These are phyloP conservation scores for Drosophila paranaensis DNA, from an alignment of 2,888 invertebrate species.

Conservation along the genomic window DNA sequence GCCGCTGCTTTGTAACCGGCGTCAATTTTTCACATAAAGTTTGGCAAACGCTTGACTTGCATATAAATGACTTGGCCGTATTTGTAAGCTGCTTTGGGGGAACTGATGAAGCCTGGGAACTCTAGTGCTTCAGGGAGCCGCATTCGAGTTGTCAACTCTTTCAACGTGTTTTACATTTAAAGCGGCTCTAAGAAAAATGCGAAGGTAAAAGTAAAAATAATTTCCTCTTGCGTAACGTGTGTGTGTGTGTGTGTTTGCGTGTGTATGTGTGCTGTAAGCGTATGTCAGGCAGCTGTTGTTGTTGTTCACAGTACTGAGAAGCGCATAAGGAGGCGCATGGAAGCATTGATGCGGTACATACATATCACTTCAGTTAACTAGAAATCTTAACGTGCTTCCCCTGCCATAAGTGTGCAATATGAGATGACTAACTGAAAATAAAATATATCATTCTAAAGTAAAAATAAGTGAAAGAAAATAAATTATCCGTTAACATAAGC, in stretches of 20 bases:
- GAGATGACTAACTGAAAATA: not conserved
- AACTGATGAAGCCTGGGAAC: constrained; percentile 29
- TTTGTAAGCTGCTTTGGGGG: constrained; percentile 40
- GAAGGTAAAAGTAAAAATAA: constrained; percentile 59
- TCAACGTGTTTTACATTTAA: constrained; percentile 79
- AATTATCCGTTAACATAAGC: no score
- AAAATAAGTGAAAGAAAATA: no score
- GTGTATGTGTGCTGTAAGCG: constrained; percentile 22
- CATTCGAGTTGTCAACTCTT: constrained; percentile 77
- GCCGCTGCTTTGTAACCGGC: constrained; percentile 45
- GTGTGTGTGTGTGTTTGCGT: constrained; percentile 12
- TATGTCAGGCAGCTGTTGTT: constrained; percentile 26
- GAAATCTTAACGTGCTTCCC: constrained; percentile 18
- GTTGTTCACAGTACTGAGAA: constrained; percentile 19
- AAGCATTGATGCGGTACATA: constrained; percentile 9
- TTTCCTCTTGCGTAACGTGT: constrained; percentile 69
- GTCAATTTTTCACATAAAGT: constrained; percentile 80
- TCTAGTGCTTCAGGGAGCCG: constrained; percentile 29
- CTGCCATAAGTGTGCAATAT: no score
- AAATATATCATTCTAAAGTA: no score
- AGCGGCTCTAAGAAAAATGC: constrained; percentile 53
- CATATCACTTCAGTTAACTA: constrained; percentile 17
- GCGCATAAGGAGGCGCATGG: constrained; percentile 1
- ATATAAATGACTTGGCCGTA: constrained; percentile 76
- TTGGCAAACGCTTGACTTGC: constrained; percentile 78